These are phyloP conservation scores for Bucorvus abyssinicus DNA, from an alignment of 2,797 vertebrate genomes.

Conservation along the genomic window DNA sequence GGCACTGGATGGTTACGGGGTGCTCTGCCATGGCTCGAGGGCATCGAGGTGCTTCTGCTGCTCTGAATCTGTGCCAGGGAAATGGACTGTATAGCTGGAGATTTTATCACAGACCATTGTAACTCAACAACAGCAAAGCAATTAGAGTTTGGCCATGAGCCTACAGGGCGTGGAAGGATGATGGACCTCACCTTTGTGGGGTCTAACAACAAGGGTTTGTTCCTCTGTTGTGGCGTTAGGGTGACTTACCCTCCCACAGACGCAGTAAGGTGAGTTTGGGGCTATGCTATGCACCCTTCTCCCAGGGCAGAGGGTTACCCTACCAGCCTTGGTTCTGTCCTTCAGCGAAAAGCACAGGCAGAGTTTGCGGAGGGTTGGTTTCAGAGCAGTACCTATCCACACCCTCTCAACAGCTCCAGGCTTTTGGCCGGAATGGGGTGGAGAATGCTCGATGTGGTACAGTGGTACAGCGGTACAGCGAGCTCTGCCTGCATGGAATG, in stretches of 20 bases:
- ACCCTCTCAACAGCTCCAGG: background rate
- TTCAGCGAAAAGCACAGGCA: background rate
- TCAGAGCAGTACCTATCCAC: fast-evolving
- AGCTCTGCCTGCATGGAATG: background rate
- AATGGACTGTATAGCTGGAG: background rate
- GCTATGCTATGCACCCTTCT: background rate
- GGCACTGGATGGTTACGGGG: fast-evolving
- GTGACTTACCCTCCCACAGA: background rate
- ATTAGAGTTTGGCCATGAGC: background rate
- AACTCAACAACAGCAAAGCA: background rate
- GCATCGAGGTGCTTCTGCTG: background rate
- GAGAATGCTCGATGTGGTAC: fast-evolving
- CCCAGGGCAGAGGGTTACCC: background rate
- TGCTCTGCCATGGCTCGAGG: background rate
- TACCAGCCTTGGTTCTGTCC: background rate
- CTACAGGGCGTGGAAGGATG: background rate
- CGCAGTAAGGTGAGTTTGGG: fast-evolving
- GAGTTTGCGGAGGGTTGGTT: background rate
- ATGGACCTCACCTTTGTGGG: background rate
- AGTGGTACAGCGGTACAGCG: too few relatives aligned
- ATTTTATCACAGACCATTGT: background rate
- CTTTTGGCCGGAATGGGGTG: background rate
- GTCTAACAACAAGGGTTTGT: too few relatives aligned
- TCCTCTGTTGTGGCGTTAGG: background rate
- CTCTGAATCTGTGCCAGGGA: background rate